phyloP scores from a whole-genome alignment of 1,140 invertebrate genomes.

The Macrotrachela quadricornifera region DNA sequence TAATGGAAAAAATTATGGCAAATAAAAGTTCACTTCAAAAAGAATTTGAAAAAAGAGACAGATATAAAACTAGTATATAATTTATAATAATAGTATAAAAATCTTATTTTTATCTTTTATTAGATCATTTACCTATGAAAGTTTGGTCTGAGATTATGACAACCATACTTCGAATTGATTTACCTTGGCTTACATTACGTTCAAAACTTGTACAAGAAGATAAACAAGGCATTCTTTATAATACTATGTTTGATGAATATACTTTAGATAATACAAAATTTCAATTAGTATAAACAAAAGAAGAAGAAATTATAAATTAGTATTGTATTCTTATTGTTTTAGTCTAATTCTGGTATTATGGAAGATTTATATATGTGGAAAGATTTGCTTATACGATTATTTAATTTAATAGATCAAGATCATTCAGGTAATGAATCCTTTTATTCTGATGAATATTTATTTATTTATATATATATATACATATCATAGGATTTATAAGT shows the following conservation, averaged over 20 bases:
- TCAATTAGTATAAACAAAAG: background rate
- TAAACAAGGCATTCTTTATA: constrained; percentile 43
- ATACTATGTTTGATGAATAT: constrained; percentile 40
- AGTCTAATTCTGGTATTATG: constrained; percentile 8
- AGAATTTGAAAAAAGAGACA: constrained; percentile 48
- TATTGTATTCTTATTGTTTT: background rate
- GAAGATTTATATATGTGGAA: constrained; percentile 70
- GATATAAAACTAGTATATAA: constrained; percentile 46
- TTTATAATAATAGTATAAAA: too few species aligned
- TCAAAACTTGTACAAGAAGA: constrained; percentile 48
- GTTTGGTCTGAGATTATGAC: constrained; percentile 60
- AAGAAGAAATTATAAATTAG: background rate
- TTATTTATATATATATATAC: too few species aligned
- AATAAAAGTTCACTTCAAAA: constrained; percentile 42
- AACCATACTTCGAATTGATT: constrained; percentile 43
- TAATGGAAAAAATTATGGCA: constrained; percentile 48
- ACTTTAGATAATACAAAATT: constrained; percentile 12
- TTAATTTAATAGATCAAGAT: constrained; percentile 71
- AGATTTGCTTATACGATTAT: constrained; percentile 62
- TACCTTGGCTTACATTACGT: constrained; percentile 58
- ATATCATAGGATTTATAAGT: too few species aligned
- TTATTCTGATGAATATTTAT: too few species aligned
- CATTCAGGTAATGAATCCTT: constrained; percentile 48
- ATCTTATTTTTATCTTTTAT: too few species aligned
- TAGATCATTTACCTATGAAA: constrained; percentile 40